Base-by-base conservation (phyloP, 2,797 vertebrate species). In the Clarias fuscus region DNA sequence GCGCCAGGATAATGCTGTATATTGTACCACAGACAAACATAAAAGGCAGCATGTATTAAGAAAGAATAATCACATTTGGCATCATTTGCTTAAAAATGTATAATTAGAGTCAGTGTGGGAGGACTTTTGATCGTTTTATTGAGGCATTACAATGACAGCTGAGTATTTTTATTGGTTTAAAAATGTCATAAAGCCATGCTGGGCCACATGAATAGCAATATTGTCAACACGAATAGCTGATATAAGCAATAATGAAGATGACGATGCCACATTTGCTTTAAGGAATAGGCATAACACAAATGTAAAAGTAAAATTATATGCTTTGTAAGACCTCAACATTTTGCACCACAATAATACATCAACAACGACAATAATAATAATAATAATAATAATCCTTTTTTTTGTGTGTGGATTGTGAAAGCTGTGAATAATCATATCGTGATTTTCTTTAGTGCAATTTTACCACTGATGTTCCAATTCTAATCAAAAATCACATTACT, bases 41-140 rank as follows among this genome's bases (percentile, higher is more conserved):
- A 22, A 59, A 77, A 59, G 75, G 56, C 75, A 59, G 1, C 27
- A 20, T 77, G 53, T 59, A n/a, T 77, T 7, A 27, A 77, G 73
- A 77, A 73, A 76, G n/a, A 76, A 76, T 14, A 58, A 77, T 77
- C 53, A 77, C 53, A 58, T 58, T 59, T 59, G 53, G 53, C 27
- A 58, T 77, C 27, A 59, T 77, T 56, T 56, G 48, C 48, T 58
- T 18, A 53, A 75, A 53, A 5, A 58, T 58, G 27, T 30, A 59
- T 58, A 77, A 59, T 59, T 77, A 58, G 53, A 20, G 53, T 33
- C 75, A 33, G 53, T 18, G 27, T 77, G 17, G 17, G 27, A 77
- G 75, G 30, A 58, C 17, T 58, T 77, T 58, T 27, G 3, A 77
- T 77, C 53, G 7, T 56, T 48, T 48, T 15, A 56, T n/a, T 56